phyloP scores from a whole-genome alignment of 2,113 vertebrate genomes.

The Notiomystis cincta region DNA sequence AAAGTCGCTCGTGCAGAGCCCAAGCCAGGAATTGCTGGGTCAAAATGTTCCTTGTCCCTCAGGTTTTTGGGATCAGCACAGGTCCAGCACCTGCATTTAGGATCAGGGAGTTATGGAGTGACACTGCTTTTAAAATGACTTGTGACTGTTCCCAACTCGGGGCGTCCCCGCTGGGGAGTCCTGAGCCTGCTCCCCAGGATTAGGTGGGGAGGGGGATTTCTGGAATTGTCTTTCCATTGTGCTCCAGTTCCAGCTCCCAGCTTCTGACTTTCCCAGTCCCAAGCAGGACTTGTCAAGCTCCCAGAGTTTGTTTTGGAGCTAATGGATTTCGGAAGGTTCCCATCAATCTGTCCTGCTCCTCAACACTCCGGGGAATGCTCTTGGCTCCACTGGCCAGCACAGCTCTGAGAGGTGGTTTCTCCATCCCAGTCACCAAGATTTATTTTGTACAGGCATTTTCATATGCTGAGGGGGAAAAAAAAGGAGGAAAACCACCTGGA shows the following conservation, averaged over 20 bases:
- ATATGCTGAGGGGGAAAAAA: neutral
- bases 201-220: neutral
- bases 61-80: neutral
- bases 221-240: neutral
- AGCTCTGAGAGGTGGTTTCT: neutral
- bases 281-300: neutral
- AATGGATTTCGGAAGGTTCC: constrained; percentile 3
- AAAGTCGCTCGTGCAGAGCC: neutral
- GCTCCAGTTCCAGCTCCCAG: neutral
- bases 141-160: neutral
- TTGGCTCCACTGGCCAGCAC: neutral
- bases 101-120: neutral
- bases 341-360: neutral
- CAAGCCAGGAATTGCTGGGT: neutral
- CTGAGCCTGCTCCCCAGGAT: neutral
- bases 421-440: neutral
- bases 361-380: neutral
- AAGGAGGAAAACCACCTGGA: neutral
- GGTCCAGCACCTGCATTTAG: constrained; percentile 12
- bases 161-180: neutral
- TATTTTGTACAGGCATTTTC: constrained; percentile 19
- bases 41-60: neutral
- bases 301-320: neutral
- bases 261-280: neutral
- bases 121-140: neutral